phyloP scores from a whole-genome alignment of 2,888 invertebrate genomes.

The Xylota sylvarum region DNA sequence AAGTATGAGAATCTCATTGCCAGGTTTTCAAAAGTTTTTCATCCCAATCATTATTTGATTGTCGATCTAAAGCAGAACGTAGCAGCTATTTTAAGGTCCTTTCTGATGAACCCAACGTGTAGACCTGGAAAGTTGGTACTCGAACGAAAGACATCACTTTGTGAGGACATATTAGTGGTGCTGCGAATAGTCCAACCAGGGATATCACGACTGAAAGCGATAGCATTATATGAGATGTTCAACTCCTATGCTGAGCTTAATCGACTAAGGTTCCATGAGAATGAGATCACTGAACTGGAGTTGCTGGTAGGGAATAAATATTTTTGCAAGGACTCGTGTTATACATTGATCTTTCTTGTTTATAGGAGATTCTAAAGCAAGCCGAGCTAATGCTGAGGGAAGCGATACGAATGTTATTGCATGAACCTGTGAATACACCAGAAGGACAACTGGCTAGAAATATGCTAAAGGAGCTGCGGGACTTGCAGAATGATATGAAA shows the following conservation, averaged over 20 bases:
- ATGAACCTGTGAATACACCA: conserved; percentile 90
- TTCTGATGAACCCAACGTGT: conserved; percentile 85
- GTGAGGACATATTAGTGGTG: conserved; percentile 88
- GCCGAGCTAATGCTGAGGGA: conserved; percentile 87
- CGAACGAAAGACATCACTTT: conserved; percentile 88
- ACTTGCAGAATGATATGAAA: conserved; percentile 86
- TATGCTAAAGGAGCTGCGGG: conserved; percentile 88
- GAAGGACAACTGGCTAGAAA: conserved; percentile 90
- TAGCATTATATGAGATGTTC: conserved; percentile 91
- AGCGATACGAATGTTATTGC: conserved; percentile 88
- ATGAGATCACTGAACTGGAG: conserved; percentile 79
- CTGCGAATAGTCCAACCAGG: conserved; percentile 89
- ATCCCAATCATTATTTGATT: conserved; percentile 89
- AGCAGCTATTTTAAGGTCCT: conserved; percentile 86
- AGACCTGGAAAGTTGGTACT: conserved; percentile 86
- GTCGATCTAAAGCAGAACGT: conserved; percentile 90
- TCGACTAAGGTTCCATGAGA: conserved; percentile 81
- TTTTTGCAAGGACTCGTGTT: not conserved
- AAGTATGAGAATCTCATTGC: conserved; percentile 85
- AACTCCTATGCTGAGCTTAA: conserved; percentile 87
- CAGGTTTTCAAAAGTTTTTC: conserved; percentile 87
- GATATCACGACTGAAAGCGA: conserved; percentile 86
- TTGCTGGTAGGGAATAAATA: conserved; percentile 78
- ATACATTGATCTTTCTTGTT: not conserved
- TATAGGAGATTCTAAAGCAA: conserved; percentile 86